A percentile compares a stretch with the other conserved stretches of the same genome.
phyloP scores from a whole-genome alignment of 2,888 invertebrate genomes.

The Stegana nigrithorax region DNA sequence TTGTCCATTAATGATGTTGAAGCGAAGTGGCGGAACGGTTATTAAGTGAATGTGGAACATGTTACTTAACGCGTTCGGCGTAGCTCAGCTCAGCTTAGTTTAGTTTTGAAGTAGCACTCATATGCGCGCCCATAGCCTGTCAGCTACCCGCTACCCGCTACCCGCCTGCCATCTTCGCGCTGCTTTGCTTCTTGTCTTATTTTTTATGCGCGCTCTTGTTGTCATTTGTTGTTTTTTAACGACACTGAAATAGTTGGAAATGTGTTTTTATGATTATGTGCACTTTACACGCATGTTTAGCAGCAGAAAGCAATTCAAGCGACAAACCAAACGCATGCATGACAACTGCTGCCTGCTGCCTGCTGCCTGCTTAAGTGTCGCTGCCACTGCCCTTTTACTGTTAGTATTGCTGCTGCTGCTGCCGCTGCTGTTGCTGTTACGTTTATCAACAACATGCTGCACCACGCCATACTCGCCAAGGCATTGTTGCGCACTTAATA shows the following conservation, averaged over 20 bases:
- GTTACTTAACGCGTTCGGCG: constrained; percentile 57
- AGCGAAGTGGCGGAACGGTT: no score
- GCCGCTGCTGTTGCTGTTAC: background rate
- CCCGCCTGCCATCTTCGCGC: background rate
- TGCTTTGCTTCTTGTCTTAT: background rate
- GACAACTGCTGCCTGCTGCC: background rate
- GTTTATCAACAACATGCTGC: background rate
- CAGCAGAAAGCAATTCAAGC: constrained; percentile 16
- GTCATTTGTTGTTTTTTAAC: background rate
- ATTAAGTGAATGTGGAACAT: no score
- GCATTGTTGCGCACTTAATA: background rate
- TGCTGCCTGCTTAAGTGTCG: background rate
- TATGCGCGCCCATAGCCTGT: constrained; percentile 17
- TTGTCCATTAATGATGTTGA: no score
- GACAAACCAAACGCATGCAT: constrained; percentile 25
- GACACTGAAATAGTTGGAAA: constrained; percentile 9
- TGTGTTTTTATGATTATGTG: constrained; percentile 16
- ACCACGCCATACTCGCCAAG: constrained; percentile 2
- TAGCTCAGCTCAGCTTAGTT: no score
- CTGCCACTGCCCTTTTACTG: background rate
- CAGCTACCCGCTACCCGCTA: no score
- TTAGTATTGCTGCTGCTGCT: background rate
- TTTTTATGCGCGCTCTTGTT: background rate
- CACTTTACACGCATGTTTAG: constrained; percentile 19
- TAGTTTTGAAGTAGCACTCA: constrained; percentile 26